A percentile compares a stretch with the other conserved stretches of the same genome.
Conservation (phyloP, 2,797 vertebrate genomes). For the Myripristis jacobus region DNA sequence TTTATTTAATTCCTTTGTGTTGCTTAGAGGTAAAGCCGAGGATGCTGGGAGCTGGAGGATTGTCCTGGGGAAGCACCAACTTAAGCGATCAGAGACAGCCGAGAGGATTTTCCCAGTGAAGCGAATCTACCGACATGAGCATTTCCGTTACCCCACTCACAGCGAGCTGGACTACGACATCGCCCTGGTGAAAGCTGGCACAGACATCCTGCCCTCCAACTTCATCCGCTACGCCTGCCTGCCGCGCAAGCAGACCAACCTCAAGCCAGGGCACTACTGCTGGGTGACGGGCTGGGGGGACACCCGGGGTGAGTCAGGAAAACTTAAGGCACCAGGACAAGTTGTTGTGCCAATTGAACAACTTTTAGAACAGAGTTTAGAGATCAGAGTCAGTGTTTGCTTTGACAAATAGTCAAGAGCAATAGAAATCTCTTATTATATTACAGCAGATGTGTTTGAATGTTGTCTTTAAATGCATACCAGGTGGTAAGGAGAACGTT, state of each 20-base stretch:
- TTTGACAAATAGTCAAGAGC: no score
- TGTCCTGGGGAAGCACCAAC: constrained; percentile 85
- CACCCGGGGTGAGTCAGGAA: constrained; percentile 74
- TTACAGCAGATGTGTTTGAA: neutral
- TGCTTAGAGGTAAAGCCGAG: constrained; percentile 82
- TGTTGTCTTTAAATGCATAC: neutral
- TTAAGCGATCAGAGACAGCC: constrained; percentile 79
- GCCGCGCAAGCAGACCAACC: constrained; percentile 81
- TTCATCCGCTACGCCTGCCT: constrained; percentile 85
- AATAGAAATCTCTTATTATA: neutral
- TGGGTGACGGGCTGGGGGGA: constrained; percentile 86
- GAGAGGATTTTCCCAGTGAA: constrained; percentile 80
- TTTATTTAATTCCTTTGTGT: neutral
- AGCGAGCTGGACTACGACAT: constrained; percentile 85
- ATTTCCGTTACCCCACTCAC: constrained; percentile 81
- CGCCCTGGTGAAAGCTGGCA: constrained; percentile 83
- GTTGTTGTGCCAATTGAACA: no score
- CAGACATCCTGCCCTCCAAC: constrained; percentile 78
- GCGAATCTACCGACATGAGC: constrained; percentile 84
- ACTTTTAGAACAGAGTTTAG: no score
- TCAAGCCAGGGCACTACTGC: constrained; percentile 82
- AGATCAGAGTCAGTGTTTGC: no score
- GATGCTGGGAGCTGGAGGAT: constrained; percentile 83
- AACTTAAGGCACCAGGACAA: no score
- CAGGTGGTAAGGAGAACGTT: constrained; percentile 83